Conservation (phyloP, 2,113 vertebrate species). For the Diadophis punctatus region DNA sequence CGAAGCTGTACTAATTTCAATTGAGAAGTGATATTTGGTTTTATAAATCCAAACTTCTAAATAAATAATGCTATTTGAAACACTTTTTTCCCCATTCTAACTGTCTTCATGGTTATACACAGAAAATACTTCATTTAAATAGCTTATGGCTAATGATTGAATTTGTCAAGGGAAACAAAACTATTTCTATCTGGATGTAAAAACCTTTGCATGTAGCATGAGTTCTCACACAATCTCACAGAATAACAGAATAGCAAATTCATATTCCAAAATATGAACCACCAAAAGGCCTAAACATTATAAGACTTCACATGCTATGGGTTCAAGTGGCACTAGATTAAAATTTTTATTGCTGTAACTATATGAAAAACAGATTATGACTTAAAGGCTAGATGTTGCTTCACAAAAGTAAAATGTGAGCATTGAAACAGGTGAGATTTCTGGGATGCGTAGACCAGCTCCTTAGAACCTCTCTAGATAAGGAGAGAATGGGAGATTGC, state of each 20-base stretch:
- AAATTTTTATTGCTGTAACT: not conserved
- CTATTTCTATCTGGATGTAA: not conserved
- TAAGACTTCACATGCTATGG: not conserved
- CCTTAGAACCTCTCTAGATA: not conserved
- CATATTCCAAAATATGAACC: not conserved
- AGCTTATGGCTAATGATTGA: not conserved
- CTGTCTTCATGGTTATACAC: not conserved
- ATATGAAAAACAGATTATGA: conserved; percentile 26
- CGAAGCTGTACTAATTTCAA: not conserved
- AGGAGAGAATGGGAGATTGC: not conserved
- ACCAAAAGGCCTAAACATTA: not conserved
- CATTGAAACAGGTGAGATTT: conserved; percentile 52
- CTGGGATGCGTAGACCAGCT: not conserved
- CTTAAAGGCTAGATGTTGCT: conserved; percentile 61
- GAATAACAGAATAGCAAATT: not conserved
- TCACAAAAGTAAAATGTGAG: conserved; percentile 65
- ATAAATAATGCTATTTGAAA: not conserved
- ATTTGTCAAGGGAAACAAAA: not conserved
- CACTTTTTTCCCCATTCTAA: accelerated
- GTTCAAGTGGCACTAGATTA: not conserved
- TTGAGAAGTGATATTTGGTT: not conserved
- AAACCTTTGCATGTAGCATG: not conserved
- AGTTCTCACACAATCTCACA: not conserved
- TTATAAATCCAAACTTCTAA: not conserved
- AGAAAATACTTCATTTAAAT: not conserved